A percentile compares a stretch with the other conserved stretches of the same genome.
Evolutionary conservation across 2,888 invertebrate genomes (phyloP).

Genomic region (Morpho deidamia): DNA sequence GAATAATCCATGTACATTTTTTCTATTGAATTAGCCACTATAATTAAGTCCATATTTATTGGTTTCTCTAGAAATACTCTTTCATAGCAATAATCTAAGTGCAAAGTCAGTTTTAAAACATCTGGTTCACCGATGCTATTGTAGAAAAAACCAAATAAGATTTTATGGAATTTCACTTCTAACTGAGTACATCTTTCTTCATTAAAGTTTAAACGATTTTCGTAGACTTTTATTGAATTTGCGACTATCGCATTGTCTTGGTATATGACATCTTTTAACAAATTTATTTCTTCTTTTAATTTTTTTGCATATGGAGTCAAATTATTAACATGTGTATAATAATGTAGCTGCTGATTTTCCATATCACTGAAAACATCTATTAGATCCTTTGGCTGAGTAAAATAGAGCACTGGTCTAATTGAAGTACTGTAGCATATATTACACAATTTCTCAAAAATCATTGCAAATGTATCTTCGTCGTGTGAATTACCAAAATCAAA

Average conservation of each 20-base stretch:
- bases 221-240: constrained; percentile 44
- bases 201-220: constrained; percentile 49
- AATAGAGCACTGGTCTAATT: constrained; percentile 75
- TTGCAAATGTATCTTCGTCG: constrained; percentile 58
- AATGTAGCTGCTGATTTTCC: constrained; percentile 81
- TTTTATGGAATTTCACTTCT: constrained; percentile 70
- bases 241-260: constrained; percentile 42
- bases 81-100: constrained; percentile 82
- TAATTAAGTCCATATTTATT: constrained; percentile 70
- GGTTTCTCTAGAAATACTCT: constrained; percentile 77
- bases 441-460: constrained; percentile 68
- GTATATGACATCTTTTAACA: constrained; percentile 56
- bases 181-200: constrained; percentile 72
- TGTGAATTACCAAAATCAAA: constrained; percentile 54
- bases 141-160: constrained; percentile 77
- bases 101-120: constrained; percentile 75
- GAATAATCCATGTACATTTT: constrained; percentile 69
- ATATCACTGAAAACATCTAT: constrained; percentile 77
- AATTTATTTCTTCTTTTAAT: constrained; percentile 61
- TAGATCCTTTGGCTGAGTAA: constrained; percentile 74
- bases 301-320: constrained; percentile 71
- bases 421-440: constrained; percentile 53
- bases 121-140: constrained; percentile 74
- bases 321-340: constrained; percentile 79
- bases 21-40: constrained; percentile 80